Base-by-base conservation (phyloP, 1,140 invertebrate genomes). In the Sarcophaga peregrina region DNA sequence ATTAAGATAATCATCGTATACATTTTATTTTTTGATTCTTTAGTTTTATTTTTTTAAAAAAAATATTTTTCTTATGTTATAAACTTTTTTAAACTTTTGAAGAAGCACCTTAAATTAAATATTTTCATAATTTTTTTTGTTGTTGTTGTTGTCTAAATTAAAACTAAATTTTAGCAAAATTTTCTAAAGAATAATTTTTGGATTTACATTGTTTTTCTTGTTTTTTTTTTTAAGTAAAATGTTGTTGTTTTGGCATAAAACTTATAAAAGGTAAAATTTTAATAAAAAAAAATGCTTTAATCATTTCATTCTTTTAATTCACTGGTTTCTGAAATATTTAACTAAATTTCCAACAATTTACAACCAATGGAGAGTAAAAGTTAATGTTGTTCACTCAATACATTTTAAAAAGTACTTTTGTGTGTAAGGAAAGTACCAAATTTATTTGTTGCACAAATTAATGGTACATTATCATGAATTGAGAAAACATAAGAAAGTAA, bases 131-230 rank as follows among this genome's bases (percentile, higher is more conserved):
- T 10, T 73, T 48, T 25, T 78, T 78, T 78, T 78, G 20, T 52
- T 68, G 1, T 52, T 52, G 8, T 68, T 68, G 25, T 37, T 37
- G 25, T 20, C 62, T 20, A 68, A 68, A 13, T 58, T 58, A n/a
- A 6, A 50, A 78, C 25, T 37, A 37, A 37, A 37, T 8, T 78
- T 50, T 75, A 15, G 52, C 47, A 78, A 76, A 76, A 78, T 78
- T 50, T 78, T 45, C 75, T 78, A 78, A 78, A 78, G 20, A 25
- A 78, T 78, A 78, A 78, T 78, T 78, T 78, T 78, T 78, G 75
- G 75, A 17, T 50, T 68, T 68, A 68, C 62, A 68, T 10, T 9
- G 8, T 68, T 68, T 68, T 58, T 37, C 25, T 58, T 13, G 11
- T 58, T 58, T 58, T 15, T n/a, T 0, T 58, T 13, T 68, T 20